A percentile compares a stretch with the other conserved stretches of the same genome.
These are phyloP conservation scores for Tenthredo amoena DNA, from an alignment of 2,888 invertebrate species.

Conservation along the genomic window DNA sequence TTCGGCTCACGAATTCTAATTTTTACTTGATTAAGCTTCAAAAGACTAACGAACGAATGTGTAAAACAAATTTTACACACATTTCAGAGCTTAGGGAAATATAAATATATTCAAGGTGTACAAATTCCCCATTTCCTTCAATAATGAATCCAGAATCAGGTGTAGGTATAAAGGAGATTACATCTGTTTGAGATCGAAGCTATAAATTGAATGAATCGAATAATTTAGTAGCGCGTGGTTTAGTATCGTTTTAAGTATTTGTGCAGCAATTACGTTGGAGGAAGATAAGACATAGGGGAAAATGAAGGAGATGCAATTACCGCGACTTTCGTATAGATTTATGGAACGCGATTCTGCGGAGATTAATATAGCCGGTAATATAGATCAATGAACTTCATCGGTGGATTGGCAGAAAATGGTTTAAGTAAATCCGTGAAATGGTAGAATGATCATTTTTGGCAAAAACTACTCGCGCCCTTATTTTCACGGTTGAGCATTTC, in stretches of 20 bases:
- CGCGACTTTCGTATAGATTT: conserved; percentile 18
- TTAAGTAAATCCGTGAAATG: background rate
- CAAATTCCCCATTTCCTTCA: too few relatives aligned
- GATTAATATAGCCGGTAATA: background rate
- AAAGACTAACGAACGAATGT: too few relatives aligned
- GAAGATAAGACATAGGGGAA: background rate
- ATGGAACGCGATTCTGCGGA: background rate
- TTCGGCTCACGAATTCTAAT: too few relatives aligned
- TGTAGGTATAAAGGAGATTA: too few relatives aligned
- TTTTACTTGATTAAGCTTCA: too few relatives aligned
- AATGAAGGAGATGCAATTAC: background rate
- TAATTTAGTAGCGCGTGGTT: background rate
- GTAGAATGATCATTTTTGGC: background rate
- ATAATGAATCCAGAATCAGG: too few relatives aligned
- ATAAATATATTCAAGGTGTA: too few relatives aligned
- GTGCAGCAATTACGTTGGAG: background rate
- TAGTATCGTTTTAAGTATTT: background rate
- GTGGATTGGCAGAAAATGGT: background rate
- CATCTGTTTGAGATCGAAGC: too few relatives aligned
- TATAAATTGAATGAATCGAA: too few relatives aligned
- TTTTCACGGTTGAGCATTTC: background rate
- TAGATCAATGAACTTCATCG: background rate
- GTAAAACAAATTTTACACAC: too few relatives aligned
- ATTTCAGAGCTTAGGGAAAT: too few relatives aligned
- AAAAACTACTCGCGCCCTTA: background rate